Conservation (phyloP, 2,888 invertebrate species). For the Caenorhabditis panamensis region DNA sequence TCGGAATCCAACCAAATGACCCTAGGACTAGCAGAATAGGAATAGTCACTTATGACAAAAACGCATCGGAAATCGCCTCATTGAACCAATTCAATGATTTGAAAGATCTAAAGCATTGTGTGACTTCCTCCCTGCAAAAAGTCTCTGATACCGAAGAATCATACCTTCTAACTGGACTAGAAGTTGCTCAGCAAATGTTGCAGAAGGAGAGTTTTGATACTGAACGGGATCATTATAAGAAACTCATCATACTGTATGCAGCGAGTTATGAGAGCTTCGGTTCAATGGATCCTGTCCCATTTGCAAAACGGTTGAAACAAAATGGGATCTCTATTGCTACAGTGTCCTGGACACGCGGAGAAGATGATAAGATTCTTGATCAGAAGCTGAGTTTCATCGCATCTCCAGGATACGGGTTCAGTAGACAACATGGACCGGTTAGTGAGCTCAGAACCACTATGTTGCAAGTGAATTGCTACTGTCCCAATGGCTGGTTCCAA, state of each 20-base stretch:
- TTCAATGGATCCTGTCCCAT: conserved; percentile 31
- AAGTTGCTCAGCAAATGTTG: conserved; percentile 25
- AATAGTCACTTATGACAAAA: conserved; percentile 39
- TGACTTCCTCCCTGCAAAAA: background rate
- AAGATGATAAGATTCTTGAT: conserved; percentile 14
- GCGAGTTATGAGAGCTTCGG: conserved; percentile 39
- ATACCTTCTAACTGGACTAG: conserved; percentile 23
- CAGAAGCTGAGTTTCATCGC: conserved; percentile 38
- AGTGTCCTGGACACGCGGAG: too few relatives aligned
- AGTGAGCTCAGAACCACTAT: conserved; percentile 5
- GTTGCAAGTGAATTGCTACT: conserved; percentile 50
- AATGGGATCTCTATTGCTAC: conserved; percentile 24
- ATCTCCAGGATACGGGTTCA: conserved; percentile 32
- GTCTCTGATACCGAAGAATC: conserved; percentile 2
- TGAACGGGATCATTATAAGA: conserved; percentile 38
- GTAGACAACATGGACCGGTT: conserved; percentile 10
- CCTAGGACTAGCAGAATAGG: conserved; percentile 34
- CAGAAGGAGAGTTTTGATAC: conserved; percentile 23
- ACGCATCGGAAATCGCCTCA: conserved; percentile 10
- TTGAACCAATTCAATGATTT: conserved; percentile 23
- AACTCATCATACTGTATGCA: conserved; percentile 48
- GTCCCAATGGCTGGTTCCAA: conserved; percentile 44
- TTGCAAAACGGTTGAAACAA: conserved; percentile 31
- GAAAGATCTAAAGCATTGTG: conserved; percentile 14
- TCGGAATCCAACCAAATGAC: conserved; percentile 17